These are phyloP conservation scores for Haliaeetus albicilla DNA, from an alignment of 2,797 vertebrate species.

Conservation along the genomic window DNA sequence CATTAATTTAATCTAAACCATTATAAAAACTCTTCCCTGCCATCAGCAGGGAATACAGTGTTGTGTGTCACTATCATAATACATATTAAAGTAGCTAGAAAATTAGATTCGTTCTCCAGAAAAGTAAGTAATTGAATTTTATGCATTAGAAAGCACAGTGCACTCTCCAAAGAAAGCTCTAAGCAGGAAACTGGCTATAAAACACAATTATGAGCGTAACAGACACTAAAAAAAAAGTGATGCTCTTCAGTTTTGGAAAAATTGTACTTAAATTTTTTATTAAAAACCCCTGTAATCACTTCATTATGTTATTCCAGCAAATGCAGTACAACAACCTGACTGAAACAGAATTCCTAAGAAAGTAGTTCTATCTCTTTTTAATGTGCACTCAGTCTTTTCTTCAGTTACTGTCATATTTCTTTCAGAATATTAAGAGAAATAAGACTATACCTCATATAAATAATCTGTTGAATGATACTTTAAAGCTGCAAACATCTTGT, in stretches of 20 bases:
- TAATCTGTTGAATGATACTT: slow-evolving; percentile 76
- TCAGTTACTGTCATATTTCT: not conserved
- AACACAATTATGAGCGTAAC: not conserved
- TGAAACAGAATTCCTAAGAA: slow-evolving; percentile 20
- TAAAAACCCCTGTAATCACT: not conserved
- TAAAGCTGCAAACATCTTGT: slow-evolving; percentile 72
- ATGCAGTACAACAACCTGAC: not conserved
- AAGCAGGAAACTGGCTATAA: not conserved
- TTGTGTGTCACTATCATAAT: not conserved
- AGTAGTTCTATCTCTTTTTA: not conserved
- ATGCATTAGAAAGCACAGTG: not conserved
- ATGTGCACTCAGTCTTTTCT: not conserved
- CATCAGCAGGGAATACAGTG: not conserved
- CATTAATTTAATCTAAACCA: not conserved
- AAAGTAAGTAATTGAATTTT: not conserved
- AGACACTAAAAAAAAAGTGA: not conserved
- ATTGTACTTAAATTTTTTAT: not conserved
- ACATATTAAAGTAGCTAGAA: not conserved
- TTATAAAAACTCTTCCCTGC: not conserved
- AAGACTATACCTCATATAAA: slow-evolving; percentile 74
- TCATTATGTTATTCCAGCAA: not conserved
- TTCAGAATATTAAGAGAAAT: not conserved
- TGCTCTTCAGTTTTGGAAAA: not conserved
- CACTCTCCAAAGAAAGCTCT: not conserved
- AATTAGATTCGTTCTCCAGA: not conserved